Evolutionary conservation across 1,140 invertebrate genomes (phyloP).

Genomic region (Aphidius gifuensis): DNA sequence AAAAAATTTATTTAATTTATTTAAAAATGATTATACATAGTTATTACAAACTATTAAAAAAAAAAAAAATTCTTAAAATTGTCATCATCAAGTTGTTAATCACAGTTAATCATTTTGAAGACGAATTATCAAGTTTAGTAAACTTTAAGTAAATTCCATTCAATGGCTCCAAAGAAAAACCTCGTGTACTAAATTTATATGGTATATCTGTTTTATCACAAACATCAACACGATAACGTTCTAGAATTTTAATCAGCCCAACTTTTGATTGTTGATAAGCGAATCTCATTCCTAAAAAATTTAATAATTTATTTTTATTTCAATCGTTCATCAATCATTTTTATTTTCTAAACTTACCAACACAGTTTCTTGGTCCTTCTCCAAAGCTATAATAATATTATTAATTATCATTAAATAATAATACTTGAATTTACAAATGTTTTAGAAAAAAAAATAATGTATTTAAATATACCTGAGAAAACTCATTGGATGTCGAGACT

Average conservation of each 20-base stretch:
- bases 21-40: no score
- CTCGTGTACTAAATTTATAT: constrained; percentile 6
- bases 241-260: constrained; percentile 13
- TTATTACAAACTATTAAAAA: no score
- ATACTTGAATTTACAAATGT: no score
- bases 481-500: constrained; percentile 40
- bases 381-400: constrained; percentile 60
- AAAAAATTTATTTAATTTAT: no score
- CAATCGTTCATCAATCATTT: no score
- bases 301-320: background rate
- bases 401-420: background rate
- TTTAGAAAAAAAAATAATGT: no score
- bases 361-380: constrained; percentile 65
- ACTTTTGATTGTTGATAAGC: constrained; percentile 14
- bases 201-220: constrained; percentile 18
- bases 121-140: background rate
- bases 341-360: constrained; percentile 43
- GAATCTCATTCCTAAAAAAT: constrained; percentile 8
- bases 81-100: no score
- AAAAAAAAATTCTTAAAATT: no score
- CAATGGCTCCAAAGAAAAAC: constrained; percentile 3
- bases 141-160: constrained; percentile 17
- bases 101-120: no score
- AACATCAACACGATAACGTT: constrained; percentile 14
- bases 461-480: constrained; percentile 28